Percentiles rank a stretch among this genome's conserved stretches.
Evolutionary conservation across 2,888 invertebrate genomes (phyloP).

Genomic region (Monopis laevigella): DNA sequence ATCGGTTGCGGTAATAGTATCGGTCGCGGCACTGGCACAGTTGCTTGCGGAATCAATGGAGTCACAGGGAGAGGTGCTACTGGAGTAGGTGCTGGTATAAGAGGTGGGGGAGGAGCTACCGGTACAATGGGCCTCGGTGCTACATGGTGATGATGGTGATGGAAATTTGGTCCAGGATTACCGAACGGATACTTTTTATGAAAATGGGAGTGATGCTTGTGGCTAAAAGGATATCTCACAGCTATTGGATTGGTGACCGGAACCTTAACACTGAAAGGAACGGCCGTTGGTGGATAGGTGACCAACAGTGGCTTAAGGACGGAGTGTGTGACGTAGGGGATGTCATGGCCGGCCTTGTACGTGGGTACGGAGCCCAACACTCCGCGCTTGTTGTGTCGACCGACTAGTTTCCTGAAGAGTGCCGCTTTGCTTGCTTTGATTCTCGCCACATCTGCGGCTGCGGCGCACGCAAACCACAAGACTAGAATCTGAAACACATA

Average conservation of each 20-base stretch:
- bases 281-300: slow-evolving; percentile 52
- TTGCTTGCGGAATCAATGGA: background rate
- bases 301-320: slow-evolving; percentile 55
- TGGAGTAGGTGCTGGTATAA: slow-evolving; percentile 23
- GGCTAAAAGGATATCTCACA: slow-evolving; percentile 37
- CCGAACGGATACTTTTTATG: slow-evolving; percentile 20
- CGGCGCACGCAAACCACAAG: slow-evolving; percentile 38
- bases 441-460: background rate
- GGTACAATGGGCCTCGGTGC: slow-evolving; percentile 42
- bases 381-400: slow-evolving; percentile 50
- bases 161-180: slow-evolving; percentile 45
- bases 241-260: slow-evolving; percentile 40
- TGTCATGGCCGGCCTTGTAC: slow-evolving; percentile 57
- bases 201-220: slow-evolving; percentile 45
- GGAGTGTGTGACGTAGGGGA: slow-evolving; percentile 55
- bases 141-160: slow-evolving; percentile 55
- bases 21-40: slow-evolving; percentile 11
- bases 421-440: slow-evolving; percentile 25
- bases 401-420: too few relatives aligned
- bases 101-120: slow-evolving; percentile 29
- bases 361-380: slow-evolving; percentile 47
- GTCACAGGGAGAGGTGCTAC: slow-evolving; percentile 17
- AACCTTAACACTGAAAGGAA: slow-evolving; percentile 52
- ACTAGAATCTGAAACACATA: slow-evolving; percentile 45
- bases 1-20: too few relatives aligned